A percentile compares a stretch with the other conserved stretches of the same genome.
phyloP scores from a whole-genome alignment of 2,113 vertebrate genomes.

The Gymnocephalus cernua region DNA sequence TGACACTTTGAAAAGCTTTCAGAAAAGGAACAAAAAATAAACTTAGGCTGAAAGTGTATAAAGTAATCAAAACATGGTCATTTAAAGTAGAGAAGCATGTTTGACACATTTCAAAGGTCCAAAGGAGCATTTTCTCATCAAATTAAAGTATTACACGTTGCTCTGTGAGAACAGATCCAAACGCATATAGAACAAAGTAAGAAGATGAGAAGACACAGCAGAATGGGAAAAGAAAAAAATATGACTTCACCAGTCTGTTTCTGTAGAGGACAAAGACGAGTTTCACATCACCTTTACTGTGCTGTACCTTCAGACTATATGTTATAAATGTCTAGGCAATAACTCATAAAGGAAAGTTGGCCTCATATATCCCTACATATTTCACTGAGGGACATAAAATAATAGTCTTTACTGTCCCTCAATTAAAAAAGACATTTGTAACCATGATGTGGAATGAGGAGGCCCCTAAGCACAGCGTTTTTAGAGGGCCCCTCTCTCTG shows the following conservation, averaged over 20 bases:
- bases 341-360: constrained; percentile 28
- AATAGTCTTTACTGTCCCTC: too few species aligned
- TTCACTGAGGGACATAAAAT: too few species aligned
- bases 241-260: constrained; percentile 1
- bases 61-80: constrained; percentile 34
- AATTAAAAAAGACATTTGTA: neutral
- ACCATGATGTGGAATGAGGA: neutral
- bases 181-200: neutral
- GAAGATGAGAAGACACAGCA: neutral
- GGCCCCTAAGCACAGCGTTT: neutral
- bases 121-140: neutral
- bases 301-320: constrained; percentile 24
- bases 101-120: constrained; percentile 13
- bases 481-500: neutral
- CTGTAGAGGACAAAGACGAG: constrained; percentile 7
- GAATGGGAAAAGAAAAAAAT: neutral
- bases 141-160: constrained; percentile 3
- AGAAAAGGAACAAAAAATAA: constrained; percentile 49
- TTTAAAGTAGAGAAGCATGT: constrained; percentile 10
- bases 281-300: constrained; percentile 11
- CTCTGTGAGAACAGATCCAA: constrained; percentile 14
- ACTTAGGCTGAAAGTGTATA: constrained; percentile 30
- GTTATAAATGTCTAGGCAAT: constrained; percentile 19
- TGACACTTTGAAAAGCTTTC: constrained; percentile 40
- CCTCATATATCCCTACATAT: too few species aligned